phyloP scores from a whole-genome alignment of 1,140 invertebrate genomes.

The Musca domestica region DNA sequence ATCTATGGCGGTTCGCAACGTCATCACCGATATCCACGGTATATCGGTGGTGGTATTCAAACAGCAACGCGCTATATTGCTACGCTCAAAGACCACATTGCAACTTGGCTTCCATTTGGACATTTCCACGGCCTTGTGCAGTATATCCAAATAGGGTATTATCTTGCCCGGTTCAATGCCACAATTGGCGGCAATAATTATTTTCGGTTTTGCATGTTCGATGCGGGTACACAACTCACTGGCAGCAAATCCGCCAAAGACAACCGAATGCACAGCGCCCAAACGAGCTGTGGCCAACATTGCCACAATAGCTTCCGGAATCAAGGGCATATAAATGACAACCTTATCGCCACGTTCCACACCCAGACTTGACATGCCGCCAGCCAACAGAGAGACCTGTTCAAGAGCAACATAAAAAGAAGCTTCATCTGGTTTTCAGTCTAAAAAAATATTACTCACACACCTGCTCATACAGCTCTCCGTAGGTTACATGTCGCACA shows the following conservation, averaged over 20 bases:
- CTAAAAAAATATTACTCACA: neutral
- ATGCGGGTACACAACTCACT: slow-evolving; percentile 82
- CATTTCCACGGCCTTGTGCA: slow-evolving; percentile 79
- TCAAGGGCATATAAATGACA: slow-evolving; percentile 88
- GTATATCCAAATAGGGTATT: slow-evolving; percentile 82
- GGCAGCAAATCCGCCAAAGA: slow-evolving; percentile 89
- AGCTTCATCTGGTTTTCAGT: neutral
- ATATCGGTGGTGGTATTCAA: slow-evolving; percentile 67
- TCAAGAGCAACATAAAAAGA: neutral
- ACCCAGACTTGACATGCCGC: slow-evolving; percentile 69
- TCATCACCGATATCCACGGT: slow-evolving; percentile 73
- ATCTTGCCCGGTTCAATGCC: slow-evolving; percentile 84
- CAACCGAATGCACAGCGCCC: slow-evolving; percentile 83
- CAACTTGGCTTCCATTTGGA: slow-evolving; percentile 68
- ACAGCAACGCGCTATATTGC: slow-evolving; percentile 66
- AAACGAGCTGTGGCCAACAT: slow-evolving; percentile 80
- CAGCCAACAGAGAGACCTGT: slow-evolving; percentile 72
- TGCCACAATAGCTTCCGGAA: slow-evolving; percentile 81
- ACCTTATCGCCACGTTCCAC: slow-evolving; percentile 69
- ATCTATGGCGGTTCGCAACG: slow-evolving; percentile 64
- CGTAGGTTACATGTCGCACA: slow-evolving; percentile 75
- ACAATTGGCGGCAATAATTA: slow-evolving; percentile 86
- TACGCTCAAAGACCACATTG: slow-evolving; percentile 79
- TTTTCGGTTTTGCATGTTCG: slow-evolving; percentile 81
- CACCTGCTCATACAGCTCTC: slow-evolving; percentile 75